Conservation (phyloP, 2,888 invertebrate genomes). For the Acleris cristana region DNA sequence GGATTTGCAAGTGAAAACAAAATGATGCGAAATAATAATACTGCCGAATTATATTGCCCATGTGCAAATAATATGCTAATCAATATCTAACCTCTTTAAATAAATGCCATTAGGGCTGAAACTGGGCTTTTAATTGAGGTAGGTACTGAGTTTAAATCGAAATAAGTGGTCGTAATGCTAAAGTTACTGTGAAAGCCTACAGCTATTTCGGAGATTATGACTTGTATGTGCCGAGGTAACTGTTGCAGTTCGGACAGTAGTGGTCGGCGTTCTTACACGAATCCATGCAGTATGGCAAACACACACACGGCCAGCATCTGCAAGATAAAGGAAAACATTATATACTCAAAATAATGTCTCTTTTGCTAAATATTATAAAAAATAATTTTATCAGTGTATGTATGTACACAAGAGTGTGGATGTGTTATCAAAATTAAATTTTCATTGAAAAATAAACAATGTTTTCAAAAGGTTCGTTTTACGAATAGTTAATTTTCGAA, state of each 20-base stretch:
- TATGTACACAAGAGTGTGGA: too few relatives aligned
- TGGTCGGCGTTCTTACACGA: slow-evolving; percentile 83
- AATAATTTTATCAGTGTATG: too few relatives aligned
- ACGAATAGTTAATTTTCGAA: too few relatives aligned
- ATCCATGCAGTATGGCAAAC: slow-evolving; percentile 83
- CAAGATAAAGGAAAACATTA: slow-evolving; percentile 39
- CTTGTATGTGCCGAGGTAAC: slow-evolving; percentile 80
- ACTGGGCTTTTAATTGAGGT: not conserved
- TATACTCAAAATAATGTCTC: too few relatives aligned
- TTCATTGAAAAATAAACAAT: too few relatives aligned
- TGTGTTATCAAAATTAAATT: too few relatives aligned
- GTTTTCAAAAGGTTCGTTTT: too few relatives aligned
- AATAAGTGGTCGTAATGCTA: not conserved
- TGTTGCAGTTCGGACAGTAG: slow-evolving; percentile 83
- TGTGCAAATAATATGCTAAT: too few relatives aligned
- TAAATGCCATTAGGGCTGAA: not conserved
- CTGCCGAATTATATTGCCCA: too few relatives aligned
- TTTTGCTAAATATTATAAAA: too few relatives aligned
- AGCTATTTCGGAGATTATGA: slow-evolving; percentile 43
- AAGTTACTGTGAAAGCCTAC: not conserved
- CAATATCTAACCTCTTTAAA: not conserved
- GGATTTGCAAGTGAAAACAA: too few relatives aligned
- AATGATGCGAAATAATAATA: too few relatives aligned
- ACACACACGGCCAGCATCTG: slow-evolving; percentile 83
- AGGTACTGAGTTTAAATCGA: not conserved